Evolutionary conservation across 2,797 vertebrate genomes (phyloP).

Genomic region (Lacerta agilis): DNA sequence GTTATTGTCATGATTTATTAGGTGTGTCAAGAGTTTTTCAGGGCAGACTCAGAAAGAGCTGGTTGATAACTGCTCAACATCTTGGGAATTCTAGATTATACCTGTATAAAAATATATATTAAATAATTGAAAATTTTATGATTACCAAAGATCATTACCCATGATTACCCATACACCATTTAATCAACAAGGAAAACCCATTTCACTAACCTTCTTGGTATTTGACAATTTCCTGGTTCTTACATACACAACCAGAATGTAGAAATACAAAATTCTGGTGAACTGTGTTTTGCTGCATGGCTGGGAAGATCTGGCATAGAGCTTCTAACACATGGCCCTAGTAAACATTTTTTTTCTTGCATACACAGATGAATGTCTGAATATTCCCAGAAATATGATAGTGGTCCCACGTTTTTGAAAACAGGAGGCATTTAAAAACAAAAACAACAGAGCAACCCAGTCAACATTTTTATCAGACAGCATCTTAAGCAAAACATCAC

Average conservation of each 20-base stretch:
- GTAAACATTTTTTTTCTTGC: not conserved
- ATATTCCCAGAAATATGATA: not conserved
- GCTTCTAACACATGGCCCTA: not conserved
- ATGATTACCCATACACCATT: not conserved
- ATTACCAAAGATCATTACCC: not conserved
- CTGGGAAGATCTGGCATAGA: not conserved
- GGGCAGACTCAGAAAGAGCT: not conserved
- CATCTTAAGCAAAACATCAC: not conserved
- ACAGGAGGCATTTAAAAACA: not conserved
- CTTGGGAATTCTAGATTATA: not conserved
- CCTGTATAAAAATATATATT: not conserved
- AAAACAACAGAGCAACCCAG: not conserved
- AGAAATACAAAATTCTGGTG: not conserved
- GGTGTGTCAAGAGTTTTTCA: not conserved
- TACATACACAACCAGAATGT: not conserved
- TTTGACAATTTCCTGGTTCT: not conserved
- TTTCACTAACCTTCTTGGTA: not conserved
- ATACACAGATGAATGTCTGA: not conserved
- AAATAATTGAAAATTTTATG: no score
- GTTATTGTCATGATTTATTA: not conserved
- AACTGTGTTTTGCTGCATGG: not conserved
- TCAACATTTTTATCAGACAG: not conserved
- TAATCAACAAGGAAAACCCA: not conserved
- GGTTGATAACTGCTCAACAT: not conserved
- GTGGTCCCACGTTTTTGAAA: not conserved